Evolutionary conservation across 2,888 invertebrate genomes (phyloP).

Genomic region (Dynastes maya): DNA sequence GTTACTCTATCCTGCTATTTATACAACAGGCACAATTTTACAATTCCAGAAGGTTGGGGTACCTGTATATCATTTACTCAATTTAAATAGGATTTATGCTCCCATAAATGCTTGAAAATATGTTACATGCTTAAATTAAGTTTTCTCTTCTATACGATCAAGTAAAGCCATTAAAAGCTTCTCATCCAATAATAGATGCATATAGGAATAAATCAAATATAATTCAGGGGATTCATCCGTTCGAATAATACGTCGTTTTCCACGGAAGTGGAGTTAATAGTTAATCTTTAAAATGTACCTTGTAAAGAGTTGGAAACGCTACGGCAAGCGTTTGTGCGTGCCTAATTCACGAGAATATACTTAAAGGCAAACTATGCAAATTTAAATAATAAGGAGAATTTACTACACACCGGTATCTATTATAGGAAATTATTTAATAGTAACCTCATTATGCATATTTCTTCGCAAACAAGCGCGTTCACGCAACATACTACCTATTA

Average conservation of each 20-base stretch:
- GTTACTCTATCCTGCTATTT: too few relatives aligned
- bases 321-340: conserved; percentile 15
- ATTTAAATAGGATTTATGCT: too few relatives aligned
- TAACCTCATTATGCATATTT: conserved; percentile 40
- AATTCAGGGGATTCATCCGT: background rate
- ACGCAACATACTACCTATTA: conserved; percentile 25
- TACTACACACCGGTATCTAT: conserved; percentile 10
- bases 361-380: conserved; percentile 17
- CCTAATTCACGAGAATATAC: background rate
- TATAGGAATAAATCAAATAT: background rate
- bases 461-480: conserved; percentile 32
- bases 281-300: background rate
- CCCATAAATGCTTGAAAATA: too few relatives aligned
- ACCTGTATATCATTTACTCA: too few relatives aligned
- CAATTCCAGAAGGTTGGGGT: too few relatives aligned
- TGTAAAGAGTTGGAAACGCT: background rate
- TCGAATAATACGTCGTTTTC: background rate
- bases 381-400: conserved; percentile 28
- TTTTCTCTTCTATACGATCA: too few relatives aligned
- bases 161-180: too few relatives aligned
- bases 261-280: background rate
- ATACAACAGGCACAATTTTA: too few relatives aligned
- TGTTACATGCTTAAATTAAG: too few relatives aligned
- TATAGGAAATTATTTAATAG: conserved; percentile 32
- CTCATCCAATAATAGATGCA: background rate